A percentile compares a stretch with the other conserved stretches of the same genome.
Conservation (phyloP, 92 coral and sea anemone species). For the Epizoanthus stellaris region DNA sequence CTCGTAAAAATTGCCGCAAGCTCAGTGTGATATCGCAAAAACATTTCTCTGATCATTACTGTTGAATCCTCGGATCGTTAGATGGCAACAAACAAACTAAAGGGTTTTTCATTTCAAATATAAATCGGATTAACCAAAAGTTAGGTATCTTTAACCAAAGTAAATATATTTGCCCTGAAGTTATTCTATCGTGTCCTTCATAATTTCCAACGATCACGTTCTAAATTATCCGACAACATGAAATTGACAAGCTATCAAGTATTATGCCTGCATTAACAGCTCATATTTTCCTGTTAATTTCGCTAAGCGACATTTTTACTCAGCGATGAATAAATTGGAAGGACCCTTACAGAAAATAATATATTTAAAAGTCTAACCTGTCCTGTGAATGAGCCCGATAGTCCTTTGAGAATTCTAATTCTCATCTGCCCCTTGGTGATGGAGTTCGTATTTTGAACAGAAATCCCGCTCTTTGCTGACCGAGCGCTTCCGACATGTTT, state of each 20-base stretch:
- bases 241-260: background rate
- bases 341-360: background rate
- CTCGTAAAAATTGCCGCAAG: slow-evolving; percentile 8
- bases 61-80: background rate
- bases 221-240: background rate
- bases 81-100: background rate
- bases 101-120: too few relatives aligned
- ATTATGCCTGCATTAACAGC: background rate
- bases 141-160: background rate
- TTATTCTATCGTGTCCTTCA: background rate
- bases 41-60: background rate
- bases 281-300: background rate
- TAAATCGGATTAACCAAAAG: background rate
- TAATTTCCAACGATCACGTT: background rate
- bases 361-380: slow-evolving; percentile 44
- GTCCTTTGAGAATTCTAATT: slow-evolving; percentile 79
- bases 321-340: background rate
- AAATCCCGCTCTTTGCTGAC: slow-evolving; percentile 66
- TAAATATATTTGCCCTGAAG: background rate
- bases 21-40: slow-evolving; percentile 9
- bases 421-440: slow-evolving; percentile 82
- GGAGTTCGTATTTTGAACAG: slow-evolving; percentile 74
- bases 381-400: slow-evolving; percentile 63
- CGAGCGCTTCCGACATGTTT: slow-evolving; percentile 24
- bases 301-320: background rate